These are phyloP conservation scores for Disparrhopalites patrizii DNA, from an alignment of 2,888 invertebrate species.

Conservation along the genomic window DNA sequence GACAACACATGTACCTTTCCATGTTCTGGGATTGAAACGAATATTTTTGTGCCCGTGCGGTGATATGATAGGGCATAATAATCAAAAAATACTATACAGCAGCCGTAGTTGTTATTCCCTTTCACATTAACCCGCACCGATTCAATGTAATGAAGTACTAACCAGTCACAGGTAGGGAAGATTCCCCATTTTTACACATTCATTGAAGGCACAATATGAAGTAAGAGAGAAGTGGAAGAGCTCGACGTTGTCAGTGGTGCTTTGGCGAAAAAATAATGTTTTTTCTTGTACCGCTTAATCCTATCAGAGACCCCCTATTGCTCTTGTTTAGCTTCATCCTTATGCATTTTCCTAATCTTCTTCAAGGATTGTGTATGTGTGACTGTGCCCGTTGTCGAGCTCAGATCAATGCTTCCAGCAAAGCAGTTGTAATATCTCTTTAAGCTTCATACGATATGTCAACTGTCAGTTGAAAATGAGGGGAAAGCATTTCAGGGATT, in stretches of 20 bases:
- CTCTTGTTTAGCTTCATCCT: slow-evolving; percentile 37
- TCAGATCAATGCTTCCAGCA: slow-evolving; percentile 18
- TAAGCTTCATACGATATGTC: background rate
- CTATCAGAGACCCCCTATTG: slow-evolving; percentile 35
- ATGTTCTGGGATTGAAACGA: too few relatives aligned
- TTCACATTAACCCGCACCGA: background rate
- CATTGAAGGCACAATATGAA: background rate
- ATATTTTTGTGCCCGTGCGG: too few relatives aligned
- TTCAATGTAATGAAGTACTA: background rate
- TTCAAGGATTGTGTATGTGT: slow-evolving; percentile 22
- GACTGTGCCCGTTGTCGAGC: too few relatives aligned
- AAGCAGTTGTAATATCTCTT: background rate
- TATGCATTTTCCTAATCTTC: slow-evolving; percentile 31
- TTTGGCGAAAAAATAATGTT: slow-evolving; percentile 31
- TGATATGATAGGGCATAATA: too few relatives aligned
- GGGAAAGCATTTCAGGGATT: background rate
- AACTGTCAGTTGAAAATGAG: slow-evolving; percentile 1
- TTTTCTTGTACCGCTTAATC: slow-evolving; percentile 37
- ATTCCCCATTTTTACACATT: too few relatives aligned
- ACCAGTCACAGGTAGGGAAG: background rate
- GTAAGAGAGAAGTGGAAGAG: background rate
- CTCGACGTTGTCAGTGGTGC: background rate
- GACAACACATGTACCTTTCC: too few relatives aligned
- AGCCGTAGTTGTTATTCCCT: background rate
- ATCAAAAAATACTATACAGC: background rate